These are phyloP conservation scores for Scomberomorus guttatus DNA, from an alignment of 2,797 vertebrate genomes.

Conservation along the genomic window DNA sequence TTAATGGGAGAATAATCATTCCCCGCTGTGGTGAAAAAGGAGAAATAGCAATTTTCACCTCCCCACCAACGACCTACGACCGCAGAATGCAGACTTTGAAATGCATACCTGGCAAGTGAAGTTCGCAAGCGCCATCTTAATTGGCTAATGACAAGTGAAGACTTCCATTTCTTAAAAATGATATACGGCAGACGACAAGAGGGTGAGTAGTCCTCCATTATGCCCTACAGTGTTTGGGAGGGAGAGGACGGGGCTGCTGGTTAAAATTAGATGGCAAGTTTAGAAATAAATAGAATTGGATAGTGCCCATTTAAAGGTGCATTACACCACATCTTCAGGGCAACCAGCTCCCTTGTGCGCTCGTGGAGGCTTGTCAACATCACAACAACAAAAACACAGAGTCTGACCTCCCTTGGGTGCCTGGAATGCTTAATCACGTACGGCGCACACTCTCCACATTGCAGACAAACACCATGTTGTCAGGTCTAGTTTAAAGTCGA, in stretches of 20 bases:
- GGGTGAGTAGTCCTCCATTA: constrained; percentile 57
- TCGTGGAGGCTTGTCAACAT: constrained; percentile 10
- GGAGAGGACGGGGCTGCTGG: constrained; percentile 22
- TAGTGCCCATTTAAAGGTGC: constrained; percentile 66
- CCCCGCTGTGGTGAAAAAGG: constrained; percentile 67
- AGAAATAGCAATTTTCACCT: constrained; percentile 60
- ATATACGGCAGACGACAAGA: constrained; percentile 2
- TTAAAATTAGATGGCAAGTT: constrained; percentile 64
- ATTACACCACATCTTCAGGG: constrained; percentile 52
- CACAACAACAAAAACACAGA: constrained; percentile 37
- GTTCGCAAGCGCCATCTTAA: constrained; percentile 57
- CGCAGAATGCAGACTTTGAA: constrained; percentile 23
- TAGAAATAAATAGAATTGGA: constrained; percentile 64
- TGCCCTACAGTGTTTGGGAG: constrained; percentile 16
- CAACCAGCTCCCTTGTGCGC: constrained; percentile 10
- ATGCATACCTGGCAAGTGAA: constrained; percentile 67
- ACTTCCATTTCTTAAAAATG: constrained; percentile 55
- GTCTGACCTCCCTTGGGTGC: constrained; percentile 45
- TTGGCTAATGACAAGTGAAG: constrained; percentile 45
- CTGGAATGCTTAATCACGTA: constrained; percentile 55
- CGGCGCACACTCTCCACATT: constrained; percentile 48
- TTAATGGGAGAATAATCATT: constrained; percentile 82
- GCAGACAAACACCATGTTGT: constrained; percentile 48
- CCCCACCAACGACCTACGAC: constrained; percentile 36
- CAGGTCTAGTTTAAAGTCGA: constrained; percentile 51